Evolutionary conservation across 2,888 invertebrate species (phyloP).

Genomic region (Aquatica leii): DNA sequence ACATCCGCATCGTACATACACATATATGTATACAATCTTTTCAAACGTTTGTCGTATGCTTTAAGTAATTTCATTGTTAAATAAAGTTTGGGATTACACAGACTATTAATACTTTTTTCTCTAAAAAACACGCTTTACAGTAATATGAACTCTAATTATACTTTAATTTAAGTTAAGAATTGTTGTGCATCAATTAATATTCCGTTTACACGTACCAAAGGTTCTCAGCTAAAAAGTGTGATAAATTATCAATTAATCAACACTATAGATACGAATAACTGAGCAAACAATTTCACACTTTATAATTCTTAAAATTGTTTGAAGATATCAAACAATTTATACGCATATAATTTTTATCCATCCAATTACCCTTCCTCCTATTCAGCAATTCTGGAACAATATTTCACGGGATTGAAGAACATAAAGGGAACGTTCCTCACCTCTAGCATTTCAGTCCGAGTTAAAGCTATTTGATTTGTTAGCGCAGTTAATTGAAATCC

Average conservation of each 20-base stretch:
- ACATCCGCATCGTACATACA: constrained; percentile 35
- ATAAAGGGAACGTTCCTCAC: constrained; percentile 54
- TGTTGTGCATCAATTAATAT: no score
- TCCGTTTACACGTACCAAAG: background rate
- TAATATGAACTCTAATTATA: no score
- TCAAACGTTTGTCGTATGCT: constrained; percentile 1
- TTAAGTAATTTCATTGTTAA: background rate
- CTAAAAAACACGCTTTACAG: no score
- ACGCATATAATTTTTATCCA: constrained; percentile 57
- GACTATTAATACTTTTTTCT: no score
- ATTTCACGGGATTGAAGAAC: constrained; percentile 61
- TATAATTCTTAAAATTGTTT: constrained; percentile 44
- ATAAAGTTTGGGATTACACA: no score
- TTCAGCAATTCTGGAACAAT: constrained; percentile 61
- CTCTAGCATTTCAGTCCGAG: constrained; percentile 53
- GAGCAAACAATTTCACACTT: constrained; percentile 43
- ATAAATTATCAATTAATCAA: constrained; percentile 43
- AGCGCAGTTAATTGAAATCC: constrained; percentile 64
- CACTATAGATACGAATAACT: constrained; percentile 31
- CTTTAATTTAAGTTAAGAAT: background rate
- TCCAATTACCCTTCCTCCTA: constrained; percentile 60
- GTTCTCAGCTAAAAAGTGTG: constrained; percentile 24
- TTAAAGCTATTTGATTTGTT: constrained; percentile 64
- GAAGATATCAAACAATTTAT: constrained; percentile 47
- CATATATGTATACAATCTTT: background rate